Conservation (phyloP, 2,888 invertebrate species). For the Laspeyria flexula region DNA sequence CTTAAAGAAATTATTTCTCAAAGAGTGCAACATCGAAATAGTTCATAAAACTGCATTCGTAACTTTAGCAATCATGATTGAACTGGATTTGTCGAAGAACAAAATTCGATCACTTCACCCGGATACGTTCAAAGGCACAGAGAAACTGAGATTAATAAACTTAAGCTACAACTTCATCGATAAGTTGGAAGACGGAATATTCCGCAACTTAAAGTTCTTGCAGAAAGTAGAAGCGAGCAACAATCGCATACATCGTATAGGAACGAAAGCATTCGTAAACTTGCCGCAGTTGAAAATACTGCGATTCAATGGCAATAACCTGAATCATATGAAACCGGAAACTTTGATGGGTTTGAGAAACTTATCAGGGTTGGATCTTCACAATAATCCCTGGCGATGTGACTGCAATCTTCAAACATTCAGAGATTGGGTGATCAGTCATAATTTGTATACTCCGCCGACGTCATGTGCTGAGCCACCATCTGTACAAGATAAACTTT, state of each 20-base stretch:
- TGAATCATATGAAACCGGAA: slow-evolving; percentile 89
- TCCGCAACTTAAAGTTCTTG: slow-evolving; percentile 90
- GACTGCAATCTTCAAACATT: slow-evolving; percentile 94
- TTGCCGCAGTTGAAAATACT: slow-evolving; percentile 89
- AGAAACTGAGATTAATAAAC: slow-evolving; percentile 90
- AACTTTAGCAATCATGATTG: slow-evolving; percentile 91
- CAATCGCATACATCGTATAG: slow-evolving; percentile 90
- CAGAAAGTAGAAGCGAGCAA: slow-evolving; percentile 92
- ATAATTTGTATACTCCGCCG: slow-evolving; percentile 91
- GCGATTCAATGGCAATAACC: slow-evolving; percentile 91
- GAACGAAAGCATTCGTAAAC: slow-evolving; percentile 89
- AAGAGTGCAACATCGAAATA: slow-evolving; percentile 90
- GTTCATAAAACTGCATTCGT: slow-evolving; percentile 91
- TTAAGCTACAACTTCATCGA: slow-evolving; percentile 92
- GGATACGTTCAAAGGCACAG: slow-evolving; percentile 90
- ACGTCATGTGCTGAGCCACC: slow-evolving; percentile 91
- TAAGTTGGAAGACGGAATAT: slow-evolving; percentile 90
- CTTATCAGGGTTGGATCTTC: slow-evolving; percentile 90
- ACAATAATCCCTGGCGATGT: slow-evolving; percentile 95
- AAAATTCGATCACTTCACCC: slow-evolving; percentile 88
- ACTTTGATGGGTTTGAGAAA: slow-evolving; percentile 89
- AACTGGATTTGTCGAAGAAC: slow-evolving; percentile 93
- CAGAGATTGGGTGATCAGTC: slow-evolving; percentile 90
- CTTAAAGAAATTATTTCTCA: slow-evolving; percentile 92
- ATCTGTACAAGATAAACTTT: slow-evolving; percentile 88